Conservation (phyloP, 2,888 invertebrate genomes). For the Invenusta paracnida region DNA sequence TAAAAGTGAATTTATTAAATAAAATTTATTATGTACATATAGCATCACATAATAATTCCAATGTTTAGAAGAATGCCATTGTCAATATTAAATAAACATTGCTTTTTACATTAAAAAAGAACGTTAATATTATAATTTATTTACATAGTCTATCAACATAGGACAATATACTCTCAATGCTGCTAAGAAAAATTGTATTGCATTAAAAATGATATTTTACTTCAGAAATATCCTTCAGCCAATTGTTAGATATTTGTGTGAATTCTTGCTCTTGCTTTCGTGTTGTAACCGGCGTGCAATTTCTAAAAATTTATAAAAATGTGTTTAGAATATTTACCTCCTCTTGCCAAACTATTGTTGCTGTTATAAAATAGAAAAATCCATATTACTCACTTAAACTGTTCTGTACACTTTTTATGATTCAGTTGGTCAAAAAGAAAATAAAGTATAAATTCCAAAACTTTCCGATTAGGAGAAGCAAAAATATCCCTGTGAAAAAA, state of each 20-base stretch:
- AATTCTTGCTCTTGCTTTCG: not conserved
- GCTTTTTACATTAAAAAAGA: no score
- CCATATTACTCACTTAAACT: not conserved
- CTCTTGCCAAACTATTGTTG: not conserved
- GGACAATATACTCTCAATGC: no score
- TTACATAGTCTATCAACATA: no score
- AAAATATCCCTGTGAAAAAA: not conserved
- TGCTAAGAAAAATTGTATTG: no score
- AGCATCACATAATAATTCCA: no score
- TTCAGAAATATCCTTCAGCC: conserved; percentile 7
- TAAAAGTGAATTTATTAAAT: not conserved
- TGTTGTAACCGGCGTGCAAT: not conserved
- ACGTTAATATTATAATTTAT: no score
- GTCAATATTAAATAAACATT: no score
- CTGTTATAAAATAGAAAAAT: not conserved
- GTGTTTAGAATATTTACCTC: not conserved
- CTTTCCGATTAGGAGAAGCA: not conserved
- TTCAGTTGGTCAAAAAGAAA: not conserved
- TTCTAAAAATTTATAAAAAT: not conserved
- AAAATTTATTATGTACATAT: not conserved
- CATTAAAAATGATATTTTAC: no score
- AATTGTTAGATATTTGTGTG: conserved; percentile 8
- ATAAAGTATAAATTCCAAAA: not conserved
- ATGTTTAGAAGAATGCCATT: no score
- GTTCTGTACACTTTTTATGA: not conserved